These are phyloP conservation scores for Acronicta leporina DNA, from an alignment of 2,888 invertebrate species.

Conservation along the genomic window DNA sequence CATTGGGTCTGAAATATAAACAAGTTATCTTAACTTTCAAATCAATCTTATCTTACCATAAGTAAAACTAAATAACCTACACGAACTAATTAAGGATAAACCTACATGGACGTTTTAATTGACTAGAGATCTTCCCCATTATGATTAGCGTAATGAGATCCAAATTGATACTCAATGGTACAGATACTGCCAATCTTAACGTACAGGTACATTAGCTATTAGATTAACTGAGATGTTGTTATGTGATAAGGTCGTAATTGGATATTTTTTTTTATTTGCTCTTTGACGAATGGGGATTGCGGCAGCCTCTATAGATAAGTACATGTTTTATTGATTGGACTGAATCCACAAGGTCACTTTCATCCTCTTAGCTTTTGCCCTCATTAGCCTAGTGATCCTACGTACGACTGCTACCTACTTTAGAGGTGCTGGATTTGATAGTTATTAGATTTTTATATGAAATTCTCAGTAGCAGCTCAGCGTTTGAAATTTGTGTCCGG, in stretches of 20 bases:
- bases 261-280: constrained; percentile 49
- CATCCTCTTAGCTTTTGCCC: no score
- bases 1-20: no score
- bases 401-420: no score
- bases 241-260: constrained; percentile 55
- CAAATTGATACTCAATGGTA: constrained; percentile 62
- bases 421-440: no score
- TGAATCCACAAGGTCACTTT: background rate
- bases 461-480: no score
- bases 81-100: constrained; percentile 19
- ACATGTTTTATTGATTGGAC: background rate
- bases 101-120: constrained; percentile 47
- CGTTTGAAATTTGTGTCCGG: no score
- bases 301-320: background rate
- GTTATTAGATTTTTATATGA: no score
- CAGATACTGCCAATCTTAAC: constrained; percentile 44
- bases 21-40: no score
- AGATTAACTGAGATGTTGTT: constrained; percentile 49
- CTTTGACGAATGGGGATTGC: constrained; percentile 7
- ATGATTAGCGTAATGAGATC: constrained; percentile 63
- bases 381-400: no score
- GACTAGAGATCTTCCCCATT: constrained; percentile 54
- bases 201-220: constrained; percentile 27
- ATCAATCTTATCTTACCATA: background rate
- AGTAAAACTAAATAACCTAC: constrained; percentile 6